phyloP scores from a whole-genome alignment of 2,888 invertebrate species.

The Drosophila mettleri region DNA sequence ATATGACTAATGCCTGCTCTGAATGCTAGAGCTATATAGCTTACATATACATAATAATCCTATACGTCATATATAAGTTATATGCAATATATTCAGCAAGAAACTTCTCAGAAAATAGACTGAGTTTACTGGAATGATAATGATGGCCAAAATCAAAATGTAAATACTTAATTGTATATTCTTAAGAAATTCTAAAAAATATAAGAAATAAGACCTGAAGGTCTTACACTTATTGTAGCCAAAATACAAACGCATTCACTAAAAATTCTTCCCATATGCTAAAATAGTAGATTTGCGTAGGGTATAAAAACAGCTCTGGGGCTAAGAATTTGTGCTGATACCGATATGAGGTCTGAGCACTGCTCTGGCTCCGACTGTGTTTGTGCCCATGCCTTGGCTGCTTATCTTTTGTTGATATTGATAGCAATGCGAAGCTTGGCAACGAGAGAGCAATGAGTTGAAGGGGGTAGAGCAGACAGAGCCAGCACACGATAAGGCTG shows the following conservation, averaged over 20 bases:
- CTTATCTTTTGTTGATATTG: conserved; percentile 72
- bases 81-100: no score
- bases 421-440: conserved; percentile 40
- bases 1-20: no score
- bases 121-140: no score
- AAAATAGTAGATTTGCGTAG: background rate
- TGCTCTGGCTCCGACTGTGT: conserved; percentile 9
- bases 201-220: no score
- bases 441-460: conserved; percentile 16
- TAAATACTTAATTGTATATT: no score
- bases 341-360: conserved; percentile 14
- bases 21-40: no score
- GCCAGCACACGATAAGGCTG: conserved; percentile 47
- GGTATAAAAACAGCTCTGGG: conserved; percentile 1
- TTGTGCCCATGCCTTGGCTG: background rate
- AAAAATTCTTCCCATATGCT: background rate
- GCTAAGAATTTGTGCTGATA: conserved; percentile 43
- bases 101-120: no score
- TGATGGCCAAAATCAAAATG: no score
- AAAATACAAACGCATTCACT: background rate
- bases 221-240: no score
- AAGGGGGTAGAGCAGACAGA: conserved; percentile 6
- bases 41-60: no score
- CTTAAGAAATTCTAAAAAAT: no score
- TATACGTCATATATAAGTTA: no score